Conservation (phyloP, 2,113 vertebrate species). For the Megaptera novaeangliae region DNA sequence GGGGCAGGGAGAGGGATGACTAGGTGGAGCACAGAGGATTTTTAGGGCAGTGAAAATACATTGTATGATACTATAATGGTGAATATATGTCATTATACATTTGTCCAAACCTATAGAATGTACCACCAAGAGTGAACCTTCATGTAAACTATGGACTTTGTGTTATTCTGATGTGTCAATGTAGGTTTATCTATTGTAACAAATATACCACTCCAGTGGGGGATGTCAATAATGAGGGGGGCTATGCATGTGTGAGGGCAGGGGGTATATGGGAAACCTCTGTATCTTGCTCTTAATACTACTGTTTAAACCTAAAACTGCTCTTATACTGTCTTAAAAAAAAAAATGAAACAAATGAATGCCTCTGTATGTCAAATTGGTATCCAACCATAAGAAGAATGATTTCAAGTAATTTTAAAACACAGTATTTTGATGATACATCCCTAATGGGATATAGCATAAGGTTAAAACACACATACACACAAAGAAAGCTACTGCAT, state of each 20-base stretch:
- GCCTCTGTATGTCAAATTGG: neutral
- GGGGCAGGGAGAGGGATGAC: neutral
- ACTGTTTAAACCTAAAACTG: neutral
- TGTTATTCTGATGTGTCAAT: neutral
- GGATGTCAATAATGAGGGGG: neutral
- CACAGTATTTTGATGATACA: neutral
- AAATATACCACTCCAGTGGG: neutral
- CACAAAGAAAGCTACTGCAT: neutral
- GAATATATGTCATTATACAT: neutral
- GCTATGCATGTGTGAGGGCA: neutral
- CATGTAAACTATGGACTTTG: neutral
- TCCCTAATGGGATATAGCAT: neutral
- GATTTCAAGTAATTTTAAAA: constrained; percentile 21
- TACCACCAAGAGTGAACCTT: neutral
- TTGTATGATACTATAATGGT: neutral
- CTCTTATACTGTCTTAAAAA: neutral
- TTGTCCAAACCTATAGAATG: neutral
- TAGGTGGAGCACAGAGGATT: neutral
- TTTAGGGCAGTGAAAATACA: neutral
- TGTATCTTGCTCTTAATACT: neutral
- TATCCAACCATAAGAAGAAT: neutral
- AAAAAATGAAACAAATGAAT: neutral
- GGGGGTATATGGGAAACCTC: neutral
- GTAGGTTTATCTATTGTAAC: neutral
- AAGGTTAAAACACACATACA: neutral